Conservation (phyloP, 2,888 invertebrate genomes). For the Hypsopygia costalis region DNA sequence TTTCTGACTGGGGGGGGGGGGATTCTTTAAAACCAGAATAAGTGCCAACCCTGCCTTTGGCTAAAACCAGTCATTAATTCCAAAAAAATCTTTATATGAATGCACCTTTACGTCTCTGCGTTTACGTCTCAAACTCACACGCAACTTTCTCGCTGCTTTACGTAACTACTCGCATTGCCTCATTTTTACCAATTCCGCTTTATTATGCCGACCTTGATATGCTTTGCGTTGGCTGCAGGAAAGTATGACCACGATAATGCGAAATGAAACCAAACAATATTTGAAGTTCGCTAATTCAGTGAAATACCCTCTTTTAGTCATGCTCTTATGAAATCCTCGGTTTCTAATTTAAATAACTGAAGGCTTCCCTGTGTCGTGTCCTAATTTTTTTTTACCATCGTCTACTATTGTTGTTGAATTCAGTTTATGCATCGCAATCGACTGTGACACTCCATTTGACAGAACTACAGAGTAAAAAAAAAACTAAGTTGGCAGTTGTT, state of each 20-base stretch:
- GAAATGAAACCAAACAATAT: background rate
- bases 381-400: constrained; percentile 9
- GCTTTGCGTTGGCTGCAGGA: constrained; percentile 6
- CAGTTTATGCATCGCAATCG: constrained; percentile 8
- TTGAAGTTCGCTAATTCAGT: constrained; percentile 25
- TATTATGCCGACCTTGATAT: constrained; percentile 18
- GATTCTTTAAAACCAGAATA: too few relatives aligned
- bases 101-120: background rate
- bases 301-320: constrained; percentile 50
- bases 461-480: background rate
- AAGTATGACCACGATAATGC: constrained; percentile 10
- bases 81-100: too few relatives aligned
- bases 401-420: constrained; percentile 7
- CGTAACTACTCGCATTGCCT: constrained; percentile 14
- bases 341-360: constrained; percentile 18
- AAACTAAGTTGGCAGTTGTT: background rate
- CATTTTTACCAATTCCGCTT: constrained; percentile 17
- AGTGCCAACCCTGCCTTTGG: too few relatives aligned
- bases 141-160: constrained; percentile 17
- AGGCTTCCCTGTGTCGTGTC: constrained; percentile 13
- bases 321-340: constrained; percentile 39
- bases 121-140: constrained; percentile 16
- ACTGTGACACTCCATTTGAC: constrained; percentile 1
- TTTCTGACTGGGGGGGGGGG: too few relatives aligned
- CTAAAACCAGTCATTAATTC: too few relatives aligned